Evolutionary conservation across 2,113 vertebrate genomes (phyloP), one percentile per base, ranked within the genome.

Genomic region (Nycticebus coucang): DNA sequence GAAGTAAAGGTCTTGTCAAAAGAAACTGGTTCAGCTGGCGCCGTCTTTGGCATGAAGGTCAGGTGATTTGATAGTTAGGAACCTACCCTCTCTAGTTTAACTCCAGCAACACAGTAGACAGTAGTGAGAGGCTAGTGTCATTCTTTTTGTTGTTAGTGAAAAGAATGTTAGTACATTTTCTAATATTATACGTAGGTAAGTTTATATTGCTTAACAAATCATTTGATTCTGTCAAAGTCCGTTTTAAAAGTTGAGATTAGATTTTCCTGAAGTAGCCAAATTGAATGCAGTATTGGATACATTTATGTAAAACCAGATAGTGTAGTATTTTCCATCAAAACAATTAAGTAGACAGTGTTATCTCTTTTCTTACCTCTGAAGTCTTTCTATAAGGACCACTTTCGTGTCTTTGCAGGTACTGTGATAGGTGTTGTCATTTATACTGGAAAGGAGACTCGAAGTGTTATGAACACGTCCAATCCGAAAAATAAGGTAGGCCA

Each of bases 361-460:
- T 86, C 93, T 97, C 3, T 33, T n/a, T 96, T 12, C 60, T 81
- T 88, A 78, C 33, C 22, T 89, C 9, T 66, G 10, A 89, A n/a
- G 60, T 53, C 53, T 69, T 88, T 93, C 95, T 97, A 57, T 95
- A 98, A 98, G 94, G 92, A 92, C 91, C 84, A 18, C 95, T 97
- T 82, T 97, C 95, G 1, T 98, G 94, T 97, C 98, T 98, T 98
- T 98, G 80, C 98, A 99, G 99, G 99, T 97, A 99, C 99, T 53
- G 99, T 99, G 97, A 99, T 99, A 97, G 99, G 99, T 97, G 99
- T 99, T 98, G 99, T 99, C 98, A 99, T 99, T 98, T 99, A 99
- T 97, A 99, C 99, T 14, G 99, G 99, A 96, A 99, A 99, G 97
- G 99, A 99, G 98, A 99, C 99, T 96, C 99, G 99, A 92, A 99